phyloP scores from a whole-genome alignment of 2,797 vertebrate genomes.

The Cyprinella venusta region DNA sequence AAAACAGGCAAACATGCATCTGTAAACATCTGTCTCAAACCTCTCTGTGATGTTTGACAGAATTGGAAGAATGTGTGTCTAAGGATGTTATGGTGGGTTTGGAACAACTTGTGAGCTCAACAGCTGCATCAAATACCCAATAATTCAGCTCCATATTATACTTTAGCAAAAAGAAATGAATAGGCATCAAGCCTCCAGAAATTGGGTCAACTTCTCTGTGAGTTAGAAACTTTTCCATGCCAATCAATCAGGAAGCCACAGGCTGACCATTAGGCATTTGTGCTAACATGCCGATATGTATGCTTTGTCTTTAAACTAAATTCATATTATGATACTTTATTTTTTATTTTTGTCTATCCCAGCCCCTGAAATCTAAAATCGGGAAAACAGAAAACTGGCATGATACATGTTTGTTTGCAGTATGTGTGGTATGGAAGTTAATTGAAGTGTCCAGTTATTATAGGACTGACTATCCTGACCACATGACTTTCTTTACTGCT shows the following conservation, averaged over 20 bases:
- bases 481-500: conserved; percentile 8
- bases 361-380: background rate
- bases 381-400: background rate
- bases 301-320: background rate
- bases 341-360: background rate
- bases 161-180: background rate
- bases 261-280: background rate
- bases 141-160: background rate
- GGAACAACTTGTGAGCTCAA: conserved; percentile 1
- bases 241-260: conserved; percentile 21
- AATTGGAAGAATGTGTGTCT: conserved; percentile 27
- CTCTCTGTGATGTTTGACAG: conserved; percentile 26
- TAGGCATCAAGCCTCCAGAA: conserved; percentile 1
- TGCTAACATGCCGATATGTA: background rate
- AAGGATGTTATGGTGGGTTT: conserved; percentile 47
- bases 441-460: background rate
- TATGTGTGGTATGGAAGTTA: background rate
- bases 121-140: conserved; percentile 13
- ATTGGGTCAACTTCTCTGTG: background rate
- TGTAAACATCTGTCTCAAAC: conserved; percentile 8
- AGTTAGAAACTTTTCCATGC: conserved; percentile 27
- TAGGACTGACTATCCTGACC: background rate
- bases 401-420: background rate
- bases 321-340: background rate
- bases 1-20: background rate